These are phyloP conservation scores for Camponotus pennsylvanicus DNA, from an alignment of 1,140 invertebrate species.

Conservation along the genomic window DNA sequence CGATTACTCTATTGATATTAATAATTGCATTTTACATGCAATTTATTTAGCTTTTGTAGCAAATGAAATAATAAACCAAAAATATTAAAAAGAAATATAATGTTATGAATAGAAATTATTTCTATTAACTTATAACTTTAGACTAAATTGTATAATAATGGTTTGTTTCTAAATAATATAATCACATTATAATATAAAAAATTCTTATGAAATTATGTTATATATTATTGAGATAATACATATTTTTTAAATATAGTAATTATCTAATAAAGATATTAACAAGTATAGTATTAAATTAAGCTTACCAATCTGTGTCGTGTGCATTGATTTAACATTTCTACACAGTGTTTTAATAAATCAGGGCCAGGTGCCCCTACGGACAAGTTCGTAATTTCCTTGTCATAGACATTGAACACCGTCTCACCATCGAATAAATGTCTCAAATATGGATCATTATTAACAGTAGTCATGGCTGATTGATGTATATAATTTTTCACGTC, in stretches of 20 bases:
- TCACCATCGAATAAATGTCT: slow-evolving; percentile 86
- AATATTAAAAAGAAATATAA: too few relatives aligned
- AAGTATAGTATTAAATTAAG: not conserved
- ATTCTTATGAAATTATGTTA: not conserved
- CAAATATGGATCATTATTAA: slow-evolving; percentile 79
- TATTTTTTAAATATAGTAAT: not conserved
- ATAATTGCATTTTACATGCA: not conserved
- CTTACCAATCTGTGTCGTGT: slow-evolving; percentile 86
- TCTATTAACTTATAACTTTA: too few relatives aligned
- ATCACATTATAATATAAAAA: not conserved
- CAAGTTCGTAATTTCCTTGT: slow-evolving; percentile 83
- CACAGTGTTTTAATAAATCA: slow-evolving; percentile 85
- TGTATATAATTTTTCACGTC: not conserved
- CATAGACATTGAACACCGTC: slow-evolving; percentile 86
- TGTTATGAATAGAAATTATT: not conserved
- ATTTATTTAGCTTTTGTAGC: not conserved
- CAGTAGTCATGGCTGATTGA: slow-evolving; percentile 26
- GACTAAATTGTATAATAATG: not conserved
- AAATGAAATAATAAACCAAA: too few relatives aligned
- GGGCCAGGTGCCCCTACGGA: slow-evolving; percentile 87
- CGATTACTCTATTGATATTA: not conserved
- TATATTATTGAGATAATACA: not conserved
- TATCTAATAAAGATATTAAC: not conserved
- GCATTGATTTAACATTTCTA: slow-evolving; percentile 84
- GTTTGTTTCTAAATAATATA: not conserved